Percentiles rank a stretch among this genome's conserved stretches.
phyloP scores from a whole-genome alignment of 2,113 vertebrate species.

The Danio rerio region GRCz12tu NC_133192.1:19392001-19392500 shows the following conservation, averaged over 20 bases:
- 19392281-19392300: constrained; percentile 11
- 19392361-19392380: neutral
- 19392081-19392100: constrained; percentile 47
- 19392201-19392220: constrained; percentile 24
- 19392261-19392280: neutral
- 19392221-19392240: constrained; percentile 2
- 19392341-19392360: constrained; percentile 33
- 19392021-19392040: constrained; percentile 38
- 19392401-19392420: constrained; percentile 23
- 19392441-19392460: constrained; percentile 30
- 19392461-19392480: constrained; percentile 25
- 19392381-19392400: constrained; percentile 11
- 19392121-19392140: constrained; percentile 35
- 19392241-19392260: neutral
- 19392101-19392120: constrained; percentile 36
- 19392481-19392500: constrained; percentile 20
- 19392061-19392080: constrained; percentile 44
- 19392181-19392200: constrained; percentile 15
- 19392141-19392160: constrained; percentile 20
- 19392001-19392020: neutral
- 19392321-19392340: constrained; percentile 9
- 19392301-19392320: constrained; percentile 4
- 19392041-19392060: constrained; percentile 39
- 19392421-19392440: constrained; percentile 40
- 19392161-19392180: constrained; percentile 12